Conservation (phyloP, 2,888 invertebrate species). For the Liodrosophila aerea region DNA sequence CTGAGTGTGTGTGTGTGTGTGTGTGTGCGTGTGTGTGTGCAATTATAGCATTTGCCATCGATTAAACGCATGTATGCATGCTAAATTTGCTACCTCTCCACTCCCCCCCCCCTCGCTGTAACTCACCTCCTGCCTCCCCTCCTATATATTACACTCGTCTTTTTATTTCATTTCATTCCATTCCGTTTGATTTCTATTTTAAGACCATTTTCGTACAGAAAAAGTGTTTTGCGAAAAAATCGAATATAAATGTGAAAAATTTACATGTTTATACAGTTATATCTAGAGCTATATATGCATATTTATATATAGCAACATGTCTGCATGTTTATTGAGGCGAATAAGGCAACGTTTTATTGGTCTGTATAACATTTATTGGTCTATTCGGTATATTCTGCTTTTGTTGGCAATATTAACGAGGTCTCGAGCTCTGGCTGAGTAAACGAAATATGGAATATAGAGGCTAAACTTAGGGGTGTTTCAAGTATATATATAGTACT, state of each 20-base stretch:
- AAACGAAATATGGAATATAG: neutral
- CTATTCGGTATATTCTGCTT: constrained; percentile 8
- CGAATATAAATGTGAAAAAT: constrained; percentile 25
- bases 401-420: constrained; percentile 9
- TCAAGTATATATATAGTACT: too few species aligned
- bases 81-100: constrained; percentile 24
- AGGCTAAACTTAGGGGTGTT: too few species aligned
- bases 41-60: constrained; percentile 72
- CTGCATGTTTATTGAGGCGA: constrained; percentile 18
- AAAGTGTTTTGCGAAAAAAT: constrained; percentile 30
- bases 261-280: constrained; percentile 26
- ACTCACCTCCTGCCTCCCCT: neutral
- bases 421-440: neutral
- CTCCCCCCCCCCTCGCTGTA: neutral
- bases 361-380: constrained; percentile 22
- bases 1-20: constrained; percentile 11
- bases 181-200: constrained; percentile 61
- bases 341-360: constrained; percentile 6
- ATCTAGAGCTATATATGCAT: neutral
- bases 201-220: constrained; percentile 40
- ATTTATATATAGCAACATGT: constrained; percentile 11
- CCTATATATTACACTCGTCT: constrained; percentile 25
- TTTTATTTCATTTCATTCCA: constrained; percentile 11
- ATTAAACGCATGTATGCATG: constrained; percentile 65
- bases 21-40: constrained; percentile 48